Evolutionary conservation across 1,140 invertebrate species (phyloP).

Genomic region (Drosophila tsacasi): DNA sequence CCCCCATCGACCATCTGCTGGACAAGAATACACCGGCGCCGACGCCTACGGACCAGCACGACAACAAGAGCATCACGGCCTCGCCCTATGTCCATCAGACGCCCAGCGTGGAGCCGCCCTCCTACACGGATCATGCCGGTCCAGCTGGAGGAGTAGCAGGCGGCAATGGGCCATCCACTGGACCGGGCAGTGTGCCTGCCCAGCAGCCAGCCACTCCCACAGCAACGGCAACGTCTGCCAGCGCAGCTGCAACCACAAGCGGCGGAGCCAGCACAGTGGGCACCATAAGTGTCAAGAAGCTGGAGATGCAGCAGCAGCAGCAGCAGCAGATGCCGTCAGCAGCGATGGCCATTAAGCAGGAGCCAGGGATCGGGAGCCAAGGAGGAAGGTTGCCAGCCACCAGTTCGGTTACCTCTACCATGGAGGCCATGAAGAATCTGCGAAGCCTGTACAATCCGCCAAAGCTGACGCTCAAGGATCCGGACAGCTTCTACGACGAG

Average conservation of each 20-base stretch:
- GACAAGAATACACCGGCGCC: slow-evolving; percentile 85
- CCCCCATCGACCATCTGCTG: slow-evolving; percentile 83
- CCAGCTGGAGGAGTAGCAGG: not conserved
- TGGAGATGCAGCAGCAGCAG: slow-evolving; percentile 70
- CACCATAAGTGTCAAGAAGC: slow-evolving; percentile 77
- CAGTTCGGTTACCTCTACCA: slow-evolving; percentile 34
- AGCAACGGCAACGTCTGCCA: slow-evolving; percentile 30
- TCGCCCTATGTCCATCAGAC: slow-evolving; percentile 83
- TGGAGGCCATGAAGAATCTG: slow-evolving; percentile 70
- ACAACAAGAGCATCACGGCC: slow-evolving; percentile 82
- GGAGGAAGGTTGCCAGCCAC: not conserved
- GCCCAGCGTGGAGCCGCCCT: slow-evolving; percentile 80
- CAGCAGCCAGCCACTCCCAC: slow-evolving; percentile 67
- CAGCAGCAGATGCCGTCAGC: slow-evolving; percentile 22
- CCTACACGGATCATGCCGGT: slow-evolving; percentile 56
- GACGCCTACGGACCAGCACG: slow-evolving; percentile 84
- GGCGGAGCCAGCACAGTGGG: slow-evolving; percentile 47
- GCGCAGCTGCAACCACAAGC: slow-evolving; percentile 4
- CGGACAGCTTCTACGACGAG: slow-evolving; percentile 90
- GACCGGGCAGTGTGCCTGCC: slow-evolving; percentile 63
- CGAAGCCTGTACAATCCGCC: slow-evolving; percentile 88
- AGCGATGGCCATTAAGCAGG: slow-evolving; percentile 56
- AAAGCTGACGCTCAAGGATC: slow-evolving; percentile 89
- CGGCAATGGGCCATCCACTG: slow-evolving; percentile 21
- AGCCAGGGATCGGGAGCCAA: slow-evolving; percentile 41